Percentiles rank a stretch among this genome's conserved stretches.
These are phyloP conservation scores for Anthophora plumipes DNA, from an alignment of 2,888 invertebrate species.

Conservation along the genomic window DNA sequence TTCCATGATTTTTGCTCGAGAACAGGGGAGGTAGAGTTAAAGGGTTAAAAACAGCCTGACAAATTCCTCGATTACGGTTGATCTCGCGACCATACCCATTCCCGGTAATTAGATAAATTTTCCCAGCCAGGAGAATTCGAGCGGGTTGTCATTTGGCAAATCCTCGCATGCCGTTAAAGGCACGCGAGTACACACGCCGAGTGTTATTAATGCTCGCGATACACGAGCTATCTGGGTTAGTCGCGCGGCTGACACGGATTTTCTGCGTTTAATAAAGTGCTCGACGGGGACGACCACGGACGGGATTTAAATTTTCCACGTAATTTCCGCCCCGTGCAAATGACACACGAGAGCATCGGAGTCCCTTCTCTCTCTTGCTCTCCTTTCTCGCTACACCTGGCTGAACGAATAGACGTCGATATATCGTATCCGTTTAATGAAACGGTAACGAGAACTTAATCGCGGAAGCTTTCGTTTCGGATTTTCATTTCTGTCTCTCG, in stretches of 20 bases:
- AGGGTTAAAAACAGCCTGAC: not conserved
- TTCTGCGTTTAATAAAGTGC: slow-evolving; percentile 61
- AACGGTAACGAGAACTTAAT: slow-evolving; percentile 29
- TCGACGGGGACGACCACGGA: not conserved
- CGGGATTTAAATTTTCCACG: slow-evolving; percentile 49
- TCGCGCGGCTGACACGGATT: slow-evolving; percentile 42
- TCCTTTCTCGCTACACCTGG: too few species aligned
- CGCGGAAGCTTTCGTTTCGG: slow-evolving; percentile 8
- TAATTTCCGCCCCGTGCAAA: slow-evolving; percentile 24
- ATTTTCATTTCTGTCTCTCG: slow-evolving; percentile 2
- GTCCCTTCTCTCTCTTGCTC: too few species aligned
- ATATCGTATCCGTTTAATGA: slow-evolving; percentile 12
- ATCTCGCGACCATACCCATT: not conserved
- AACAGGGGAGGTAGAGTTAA: too few species aligned
- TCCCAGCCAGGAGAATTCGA: slow-evolving; percentile 48
- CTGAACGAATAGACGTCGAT: slow-evolving; percentile 9
- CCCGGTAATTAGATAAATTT: slow-evolving; percentile 63
- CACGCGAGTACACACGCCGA: slow-evolving; percentile 15
- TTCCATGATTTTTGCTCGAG: too few species aligned
- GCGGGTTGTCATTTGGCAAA: slow-evolving; percentile 56
- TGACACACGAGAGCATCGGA: not conserved
- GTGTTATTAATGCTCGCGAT: slow-evolving; percentile 44
- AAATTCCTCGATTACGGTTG: slow-evolving; percentile 9
- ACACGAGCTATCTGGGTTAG: slow-evolving; percentile 52
- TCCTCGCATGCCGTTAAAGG: slow-evolving; percentile 53